Evolutionary conservation across 37 sponge, comb jelly and placozoan genomes (phyloP).

Genomic region (Mnemiopsis leidyi): DNA sequence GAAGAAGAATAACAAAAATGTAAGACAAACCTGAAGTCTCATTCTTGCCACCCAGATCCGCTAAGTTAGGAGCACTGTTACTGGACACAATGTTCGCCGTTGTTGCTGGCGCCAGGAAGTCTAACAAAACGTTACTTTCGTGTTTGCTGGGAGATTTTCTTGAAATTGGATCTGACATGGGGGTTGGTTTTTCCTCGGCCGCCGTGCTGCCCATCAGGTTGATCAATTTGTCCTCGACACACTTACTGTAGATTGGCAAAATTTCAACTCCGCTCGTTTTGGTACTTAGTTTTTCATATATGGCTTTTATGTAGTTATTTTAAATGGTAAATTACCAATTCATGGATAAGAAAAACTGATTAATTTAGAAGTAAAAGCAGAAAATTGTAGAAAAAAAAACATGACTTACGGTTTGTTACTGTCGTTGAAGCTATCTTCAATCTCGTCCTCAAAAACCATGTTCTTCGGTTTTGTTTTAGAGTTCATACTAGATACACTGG

Average conservation of each 20-base stretch:
- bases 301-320: no score
- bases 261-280: no score
- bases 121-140: not conserved
- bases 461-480: not conserved
- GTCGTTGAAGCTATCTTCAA: not conserved
- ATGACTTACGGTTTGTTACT: not conserved
- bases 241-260: no score
- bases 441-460: not conserved
- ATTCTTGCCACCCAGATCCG: not conserved
- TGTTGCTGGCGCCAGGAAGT: not conserved
- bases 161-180: not conserved
- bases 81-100: not conserved
- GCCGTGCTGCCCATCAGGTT: not conserved
- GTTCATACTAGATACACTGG: not conserved
- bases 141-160: conserved; percentile 1
- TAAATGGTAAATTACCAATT: no score
- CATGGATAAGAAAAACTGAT: no score
- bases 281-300: no score
- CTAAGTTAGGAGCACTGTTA: conserved; percentile 25
- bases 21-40: no score
- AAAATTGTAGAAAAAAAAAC: no score
- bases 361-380: no score
- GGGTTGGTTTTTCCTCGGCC: not conserved
- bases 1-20: no score
- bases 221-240: not conserved